These are phyloP conservation scores for Heliconius hortense DNA, from an alignment of 2,888 invertebrate genomes.

Conservation along the genomic window DNA sequence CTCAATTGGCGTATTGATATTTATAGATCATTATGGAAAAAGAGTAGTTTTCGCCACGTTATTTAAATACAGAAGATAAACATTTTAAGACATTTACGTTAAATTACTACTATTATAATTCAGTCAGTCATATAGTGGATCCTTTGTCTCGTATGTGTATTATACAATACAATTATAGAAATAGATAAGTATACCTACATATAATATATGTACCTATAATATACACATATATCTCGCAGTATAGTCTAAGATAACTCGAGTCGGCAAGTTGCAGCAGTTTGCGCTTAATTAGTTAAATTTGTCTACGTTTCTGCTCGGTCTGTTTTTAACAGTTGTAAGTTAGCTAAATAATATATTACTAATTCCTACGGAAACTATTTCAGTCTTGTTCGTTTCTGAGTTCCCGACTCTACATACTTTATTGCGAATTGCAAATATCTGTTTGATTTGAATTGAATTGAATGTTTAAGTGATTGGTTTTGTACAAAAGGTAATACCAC, in stretches of 20 bases:
- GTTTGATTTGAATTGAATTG: background rate
- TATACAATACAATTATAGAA: background rate
- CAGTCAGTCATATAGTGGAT: background rate
- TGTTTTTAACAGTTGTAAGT: slow-evolving; percentile 35
- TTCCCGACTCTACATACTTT: slow-evolving; percentile 1
- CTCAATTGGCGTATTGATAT: too few species aligned
- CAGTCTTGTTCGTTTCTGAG: slow-evolving; percentile 7
- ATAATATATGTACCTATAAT: background rate
- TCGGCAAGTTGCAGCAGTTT: slow-evolving; percentile 39
- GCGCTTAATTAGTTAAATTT: slow-evolving; percentile 44
- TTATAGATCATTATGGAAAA: too few species aligned
- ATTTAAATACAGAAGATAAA: too few species aligned
- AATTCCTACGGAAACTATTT: slow-evolving; percentile 27
- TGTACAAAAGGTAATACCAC: too few species aligned
- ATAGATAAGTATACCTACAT: background rate
- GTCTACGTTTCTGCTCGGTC: slow-evolving; percentile 28
- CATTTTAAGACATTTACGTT: too few species aligned
- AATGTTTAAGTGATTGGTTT: background rate
- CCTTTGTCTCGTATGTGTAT: background rate
- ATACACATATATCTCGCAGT: background rate
- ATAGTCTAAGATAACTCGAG: slow-evolving; percentile 31
- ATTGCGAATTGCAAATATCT: slow-evolving; percentile 12
- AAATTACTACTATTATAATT: background rate
- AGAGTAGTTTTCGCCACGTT: too few species aligned
- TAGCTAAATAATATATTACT: slow-evolving; percentile 36